Evolutionary conservation across 2,797 vertebrate genomes (phyloP).

Genomic region (Coracias cyanogaster): DNA sequence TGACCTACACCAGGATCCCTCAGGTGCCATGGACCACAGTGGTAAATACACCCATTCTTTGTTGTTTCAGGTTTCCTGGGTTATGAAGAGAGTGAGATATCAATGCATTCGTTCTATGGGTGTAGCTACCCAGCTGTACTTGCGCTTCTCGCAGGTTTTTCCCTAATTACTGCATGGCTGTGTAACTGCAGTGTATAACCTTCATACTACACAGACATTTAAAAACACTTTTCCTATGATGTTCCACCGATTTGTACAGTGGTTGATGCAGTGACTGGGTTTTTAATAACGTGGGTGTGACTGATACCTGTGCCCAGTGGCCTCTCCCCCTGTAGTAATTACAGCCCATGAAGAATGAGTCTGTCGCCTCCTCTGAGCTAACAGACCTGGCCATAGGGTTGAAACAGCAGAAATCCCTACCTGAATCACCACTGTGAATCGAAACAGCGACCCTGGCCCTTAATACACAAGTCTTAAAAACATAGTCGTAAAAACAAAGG

Average conservation of each 20-base stretch:
- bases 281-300: not conserved
- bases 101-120: not conserved
- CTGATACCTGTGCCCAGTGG: not conserved
- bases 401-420: conserved; percentile 16
- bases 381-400: not conserved
- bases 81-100: not conserved
- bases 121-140: not conserved
- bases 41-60: conserved; percentile 77
- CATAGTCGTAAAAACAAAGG: not conserved
- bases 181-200: not conserved
- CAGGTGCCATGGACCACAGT: conserved; percentile 89
- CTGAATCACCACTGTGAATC: not conserved
- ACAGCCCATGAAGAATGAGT: not conserved
- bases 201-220: not conserved
- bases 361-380: conserved; percentile 19
- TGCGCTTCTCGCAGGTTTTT: not conserved
- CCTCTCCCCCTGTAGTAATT: not conserved
- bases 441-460: not conserved
- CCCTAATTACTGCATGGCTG: not conserved
- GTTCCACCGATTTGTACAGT: not conserved
- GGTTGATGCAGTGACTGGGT: not conserved
- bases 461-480: not conserved
- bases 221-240: not conserved
- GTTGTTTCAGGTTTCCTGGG: not conserved
- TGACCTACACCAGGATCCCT: conserved; percentile 86